Percentiles rank a stretch among this genome's conserved stretches.
phyloP scores from a whole-genome alignment of 2,888 invertebrate species.

The Geophilus truncorum region DNA sequence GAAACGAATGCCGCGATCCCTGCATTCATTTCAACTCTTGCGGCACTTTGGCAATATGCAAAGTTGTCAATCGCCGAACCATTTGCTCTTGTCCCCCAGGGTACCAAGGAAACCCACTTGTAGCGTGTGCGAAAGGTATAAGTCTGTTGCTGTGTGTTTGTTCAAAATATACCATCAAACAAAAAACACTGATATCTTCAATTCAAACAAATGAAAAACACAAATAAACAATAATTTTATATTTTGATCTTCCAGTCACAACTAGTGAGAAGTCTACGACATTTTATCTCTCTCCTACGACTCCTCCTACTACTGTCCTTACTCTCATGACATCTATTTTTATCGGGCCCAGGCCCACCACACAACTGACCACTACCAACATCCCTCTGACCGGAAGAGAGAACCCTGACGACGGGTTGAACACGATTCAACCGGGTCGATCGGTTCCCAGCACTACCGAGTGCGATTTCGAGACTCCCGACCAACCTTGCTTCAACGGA shows the following conservation, averaged over 20 bases:
- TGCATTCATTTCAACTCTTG: conserved; percentile 53
- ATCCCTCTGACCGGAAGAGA: neutral
- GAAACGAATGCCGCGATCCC: conserved; percentile 39
- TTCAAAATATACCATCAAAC: neutral
- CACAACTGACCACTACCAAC: neutral
- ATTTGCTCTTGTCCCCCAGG: conserved; percentile 67
- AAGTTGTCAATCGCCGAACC: conserved; percentile 70
- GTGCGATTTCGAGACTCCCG: no score
- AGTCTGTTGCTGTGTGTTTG: neutral
- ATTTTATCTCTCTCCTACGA: neutral
- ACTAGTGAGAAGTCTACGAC: neutral
- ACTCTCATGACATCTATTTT: neutral
- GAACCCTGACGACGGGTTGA: neutral
- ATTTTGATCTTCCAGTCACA: neutral
- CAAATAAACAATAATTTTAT: no score
- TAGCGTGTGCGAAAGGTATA: conserved; percentile 28
- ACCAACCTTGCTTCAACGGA: no score
- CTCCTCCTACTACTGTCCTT: neutral
- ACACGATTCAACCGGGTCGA: neutral
- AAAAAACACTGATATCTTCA: neutral
- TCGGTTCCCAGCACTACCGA: no score
- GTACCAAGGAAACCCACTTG: conserved; percentile 65
- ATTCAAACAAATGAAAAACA: neutral
- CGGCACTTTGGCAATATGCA: conserved; percentile 64
- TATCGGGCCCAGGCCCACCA: neutral